These are phyloP conservation scores for Craseonycteris thonglongyai DNA, from an alignment of 2,113 vertebrate genomes.

Conservation along the genomic window DNA sequence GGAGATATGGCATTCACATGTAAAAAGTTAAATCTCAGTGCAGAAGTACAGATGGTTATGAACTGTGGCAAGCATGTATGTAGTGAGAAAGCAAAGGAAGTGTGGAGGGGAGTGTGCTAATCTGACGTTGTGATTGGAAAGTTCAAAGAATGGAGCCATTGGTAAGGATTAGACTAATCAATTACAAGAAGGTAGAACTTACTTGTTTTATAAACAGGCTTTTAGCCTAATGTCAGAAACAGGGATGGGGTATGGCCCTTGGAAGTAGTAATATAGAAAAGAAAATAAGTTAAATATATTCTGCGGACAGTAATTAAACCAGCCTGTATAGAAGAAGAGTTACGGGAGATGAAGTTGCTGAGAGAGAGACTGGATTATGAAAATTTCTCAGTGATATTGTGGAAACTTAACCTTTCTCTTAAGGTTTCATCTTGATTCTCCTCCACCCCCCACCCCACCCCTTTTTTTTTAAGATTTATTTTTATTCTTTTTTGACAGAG, in stretches of 20 bases:
- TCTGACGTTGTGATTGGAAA: neutral
- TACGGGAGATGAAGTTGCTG: neutral
- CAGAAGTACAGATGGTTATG: neutral
- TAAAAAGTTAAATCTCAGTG: constrained; percentile 19
- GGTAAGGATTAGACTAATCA: neutral
- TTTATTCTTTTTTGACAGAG: too few species aligned
- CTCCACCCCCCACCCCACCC: too few species aligned
- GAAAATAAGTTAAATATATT: neutral
- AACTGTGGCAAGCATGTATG: neutral
- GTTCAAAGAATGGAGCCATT: neutral
- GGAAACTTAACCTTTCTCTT: constrained; percentile 1
- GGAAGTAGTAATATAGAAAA: neutral
- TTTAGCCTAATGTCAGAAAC: neutral
- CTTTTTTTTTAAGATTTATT: too few species aligned
- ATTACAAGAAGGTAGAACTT: neutral
- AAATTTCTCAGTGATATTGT: neutral
- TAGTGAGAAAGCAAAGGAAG: neutral
- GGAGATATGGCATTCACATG: neutral
- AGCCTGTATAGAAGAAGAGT: neutral
- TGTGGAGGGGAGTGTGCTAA: neutral
- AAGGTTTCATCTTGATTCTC: neutral
- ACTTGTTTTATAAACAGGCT: neutral
- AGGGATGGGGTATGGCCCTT: neutral
- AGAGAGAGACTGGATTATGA: neutral
- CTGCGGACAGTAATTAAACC: neutral